phyloP scores from a whole-genome alignment of 2,113 vertebrate species.

The Archocentrus centrarchus region DNA sequence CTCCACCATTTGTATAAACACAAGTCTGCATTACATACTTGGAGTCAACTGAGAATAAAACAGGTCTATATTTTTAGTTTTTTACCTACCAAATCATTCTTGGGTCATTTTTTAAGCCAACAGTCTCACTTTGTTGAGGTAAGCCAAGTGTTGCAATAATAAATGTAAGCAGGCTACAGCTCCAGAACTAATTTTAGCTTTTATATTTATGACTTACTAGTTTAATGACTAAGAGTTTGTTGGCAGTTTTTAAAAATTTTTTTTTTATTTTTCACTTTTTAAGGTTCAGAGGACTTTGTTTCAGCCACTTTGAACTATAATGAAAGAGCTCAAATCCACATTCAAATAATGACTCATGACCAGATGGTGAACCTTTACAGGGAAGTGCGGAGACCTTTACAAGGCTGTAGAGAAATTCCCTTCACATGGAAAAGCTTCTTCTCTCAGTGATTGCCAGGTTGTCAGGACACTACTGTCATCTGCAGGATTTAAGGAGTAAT shows the following conservation, averaged over 20 bases:
- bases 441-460: conserved; percentile 9
- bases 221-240: conserved; percentile 5
- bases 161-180: background rate
- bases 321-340: background rate
- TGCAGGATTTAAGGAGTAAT: conserved; percentile 57
- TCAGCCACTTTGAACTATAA: background rate
- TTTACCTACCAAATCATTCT: background rate
- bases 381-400: background rate
- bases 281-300: background rate
- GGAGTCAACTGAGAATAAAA: background rate
- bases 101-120: background rate
- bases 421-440: background rate
- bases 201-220: background rate
- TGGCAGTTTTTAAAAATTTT: background rate
- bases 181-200: background rate
- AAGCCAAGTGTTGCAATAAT: background rate
- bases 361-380: background rate
- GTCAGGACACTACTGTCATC: conserved; percentile 62
- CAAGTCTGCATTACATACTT: background rate
- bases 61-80: background rate
- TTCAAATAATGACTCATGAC: background rate
- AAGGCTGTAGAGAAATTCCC: background rate
- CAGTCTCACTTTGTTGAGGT: background rate
- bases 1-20: background rate
- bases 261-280: background rate